phyloP scores from a whole-genome alignment of 2,888 invertebrate species.

The Epiperipatus broadwayi region DNA sequence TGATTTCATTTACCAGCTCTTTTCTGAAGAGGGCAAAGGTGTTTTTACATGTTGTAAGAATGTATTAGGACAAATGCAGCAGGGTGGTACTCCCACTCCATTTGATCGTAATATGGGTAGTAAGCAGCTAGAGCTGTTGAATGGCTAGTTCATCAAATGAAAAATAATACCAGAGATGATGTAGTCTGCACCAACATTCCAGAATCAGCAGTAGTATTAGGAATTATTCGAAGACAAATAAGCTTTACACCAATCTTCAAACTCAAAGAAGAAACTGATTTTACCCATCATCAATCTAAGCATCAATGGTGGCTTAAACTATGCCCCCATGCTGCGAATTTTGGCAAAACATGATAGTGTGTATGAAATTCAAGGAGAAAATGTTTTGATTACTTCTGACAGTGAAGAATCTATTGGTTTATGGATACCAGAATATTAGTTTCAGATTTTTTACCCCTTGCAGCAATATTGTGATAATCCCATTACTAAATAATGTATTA shows the following conservation, averaged over 20 bases:
- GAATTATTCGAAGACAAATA: conserved; percentile 62
- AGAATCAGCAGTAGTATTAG: conserved; percentile 59
- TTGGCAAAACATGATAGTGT: conserved; percentile 74
- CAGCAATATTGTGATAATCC: no score
- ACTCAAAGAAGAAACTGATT: conserved; percentile 58
- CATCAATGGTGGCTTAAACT: conserved; percentile 90
- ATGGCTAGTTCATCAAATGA: conserved; percentile 57
- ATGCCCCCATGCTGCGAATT: conserved; percentile 73
- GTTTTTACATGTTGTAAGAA: conserved; percentile 92
- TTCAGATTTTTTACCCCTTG: no score
- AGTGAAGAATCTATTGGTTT: no score
- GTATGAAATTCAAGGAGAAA: no score
- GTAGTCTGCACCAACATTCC: conserved; percentile 42
- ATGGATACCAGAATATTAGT: no score
- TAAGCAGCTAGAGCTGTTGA: conserved; percentile 87
- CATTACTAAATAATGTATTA: no score
- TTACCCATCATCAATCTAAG: conserved; percentile 26
- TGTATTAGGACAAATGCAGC: conserved; percentile 90
- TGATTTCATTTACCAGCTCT: conserved; percentile 84
- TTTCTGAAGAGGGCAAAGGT: conserved; percentile 85
- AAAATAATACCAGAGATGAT: conserved; percentile 38
- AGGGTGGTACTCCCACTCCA: conserved; percentile 91
- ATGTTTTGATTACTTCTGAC: no score
- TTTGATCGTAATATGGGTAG: conserved; percentile 98
- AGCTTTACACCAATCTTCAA: conserved; percentile 58